Evolutionary conservation across 2,113 vertebrate genomes (phyloP).

Genomic region (Dermatemys mawii): DNA sequence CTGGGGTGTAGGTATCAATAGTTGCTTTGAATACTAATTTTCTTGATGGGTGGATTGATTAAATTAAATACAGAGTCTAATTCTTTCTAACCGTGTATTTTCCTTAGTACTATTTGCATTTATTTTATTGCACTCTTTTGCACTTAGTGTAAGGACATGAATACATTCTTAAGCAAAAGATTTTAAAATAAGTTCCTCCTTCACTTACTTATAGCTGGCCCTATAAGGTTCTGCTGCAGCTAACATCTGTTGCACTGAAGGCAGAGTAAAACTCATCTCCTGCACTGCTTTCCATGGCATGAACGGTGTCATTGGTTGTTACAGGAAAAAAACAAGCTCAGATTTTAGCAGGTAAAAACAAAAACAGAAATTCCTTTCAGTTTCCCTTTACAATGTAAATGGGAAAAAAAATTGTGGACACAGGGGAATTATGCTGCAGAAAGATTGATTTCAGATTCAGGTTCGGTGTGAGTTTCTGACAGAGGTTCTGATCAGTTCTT

Average conservation of each 20-base stretch:
- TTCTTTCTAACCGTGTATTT: neutral
- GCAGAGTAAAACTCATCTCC: neutral
- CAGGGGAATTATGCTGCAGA: neutral
- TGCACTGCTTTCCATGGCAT: neutral
- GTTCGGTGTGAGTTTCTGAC: neutral
- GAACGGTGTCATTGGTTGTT: neutral
- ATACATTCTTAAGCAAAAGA: neutral
- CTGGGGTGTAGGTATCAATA: neutral
- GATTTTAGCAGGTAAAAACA: neutral
- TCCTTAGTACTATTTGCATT: neutral
- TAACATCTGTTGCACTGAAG: neutral
- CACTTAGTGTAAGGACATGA: neutral
- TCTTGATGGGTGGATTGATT: neutral
- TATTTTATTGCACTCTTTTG: neutral
- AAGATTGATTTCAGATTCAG: neutral
- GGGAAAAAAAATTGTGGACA: neutral
- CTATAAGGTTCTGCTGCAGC: neutral
- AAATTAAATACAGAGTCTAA: neutral
- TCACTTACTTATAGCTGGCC: neutral
- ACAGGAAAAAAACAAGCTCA: neutral
- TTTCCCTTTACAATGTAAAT: neutral
- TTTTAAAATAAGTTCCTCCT: neutral
- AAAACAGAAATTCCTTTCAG: neutral
- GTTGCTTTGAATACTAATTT: neutral
- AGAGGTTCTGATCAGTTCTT: neutral